Percentiles rank a stretch among this genome's conserved stretches.
phyloP scores from a whole-genome alignment of 2,888 invertebrate species.

The Dastarcus helophoroides region DNA sequence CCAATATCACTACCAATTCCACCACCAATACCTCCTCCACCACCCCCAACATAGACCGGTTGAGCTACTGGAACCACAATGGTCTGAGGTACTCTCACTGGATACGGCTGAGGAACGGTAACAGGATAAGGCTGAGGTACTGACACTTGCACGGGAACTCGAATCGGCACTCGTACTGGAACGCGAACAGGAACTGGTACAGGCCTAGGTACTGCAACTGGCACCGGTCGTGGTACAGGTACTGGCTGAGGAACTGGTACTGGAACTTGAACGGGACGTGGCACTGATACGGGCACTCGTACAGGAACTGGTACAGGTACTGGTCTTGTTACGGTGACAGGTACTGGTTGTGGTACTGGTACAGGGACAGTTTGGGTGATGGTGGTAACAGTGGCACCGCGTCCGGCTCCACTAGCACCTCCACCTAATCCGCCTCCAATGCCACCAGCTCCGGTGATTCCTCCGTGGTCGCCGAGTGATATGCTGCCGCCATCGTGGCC shows the following conservation, averaged over 20 bases:
- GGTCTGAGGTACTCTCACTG: slow-evolving; percentile 32
- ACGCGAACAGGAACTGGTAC: slow-evolving; percentile 19
- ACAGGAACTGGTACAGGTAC: slow-evolving; percentile 43
- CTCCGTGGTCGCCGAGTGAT: slow-evolving; percentile 11
- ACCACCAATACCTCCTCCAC: slow-evolving; percentile 15
- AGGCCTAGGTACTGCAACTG: slow-evolving; percentile 31
- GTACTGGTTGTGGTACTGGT: slow-evolving; percentile 30
- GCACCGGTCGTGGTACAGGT: slow-evolving; percentile 29
- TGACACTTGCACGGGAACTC: slow-evolving; percentile 37
- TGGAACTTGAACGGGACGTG: slow-evolving; percentile 38
- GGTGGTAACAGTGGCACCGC: slow-evolving; percentile 29
- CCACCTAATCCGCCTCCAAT: slow-evolving; percentile 7
- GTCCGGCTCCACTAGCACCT: slow-evolving; percentile 21
- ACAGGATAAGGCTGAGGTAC: slow-evolving; percentile 19
- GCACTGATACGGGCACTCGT: slow-evolving; percentile 40
- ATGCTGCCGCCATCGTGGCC: slow-evolving; percentile 11
- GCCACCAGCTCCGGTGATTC: slow-evolving; percentile 11
- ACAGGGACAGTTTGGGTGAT: slow-evolving; percentile 30
- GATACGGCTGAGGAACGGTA: slow-evolving; percentile 17
- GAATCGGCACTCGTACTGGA: slow-evolving; percentile 41
- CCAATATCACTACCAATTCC: slow-evolving; percentile 16
- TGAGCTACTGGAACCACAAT: slow-evolving; percentile 44
- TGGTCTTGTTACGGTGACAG: slow-evolving; percentile 37
- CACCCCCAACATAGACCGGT: slow-evolving; percentile 33
- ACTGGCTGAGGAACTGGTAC: slow-evolving; percentile 32